Evolutionary conservation across 2,113 vertebrate genomes (phyloP).

Genomic region (Crypturellus undulatus): DNA sequence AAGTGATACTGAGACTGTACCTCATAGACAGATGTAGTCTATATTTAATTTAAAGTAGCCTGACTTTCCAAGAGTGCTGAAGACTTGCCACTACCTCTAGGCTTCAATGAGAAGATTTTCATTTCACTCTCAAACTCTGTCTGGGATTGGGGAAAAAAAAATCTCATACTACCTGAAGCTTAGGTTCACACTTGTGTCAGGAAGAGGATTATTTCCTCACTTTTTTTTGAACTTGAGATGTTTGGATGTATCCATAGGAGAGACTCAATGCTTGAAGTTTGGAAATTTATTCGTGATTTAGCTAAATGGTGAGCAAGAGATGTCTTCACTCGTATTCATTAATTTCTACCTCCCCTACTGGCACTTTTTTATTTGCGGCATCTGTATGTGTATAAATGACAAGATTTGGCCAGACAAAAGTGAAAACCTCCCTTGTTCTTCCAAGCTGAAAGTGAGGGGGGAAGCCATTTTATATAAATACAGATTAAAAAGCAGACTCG

Average conservation of each 20-base stretch:
- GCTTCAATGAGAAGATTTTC: background rate
- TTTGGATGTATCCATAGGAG: background rate
- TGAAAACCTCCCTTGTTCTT: background rate
- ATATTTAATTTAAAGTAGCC: background rate
- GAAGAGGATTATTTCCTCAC: background rate
- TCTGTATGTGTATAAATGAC: background rate
- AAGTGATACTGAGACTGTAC: background rate
- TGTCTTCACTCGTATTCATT: background rate
- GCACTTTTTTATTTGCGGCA: background rate
- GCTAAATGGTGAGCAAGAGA: background rate
- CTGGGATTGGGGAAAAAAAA: background rate
- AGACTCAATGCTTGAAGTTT: background rate
- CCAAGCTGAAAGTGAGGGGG: background rate
- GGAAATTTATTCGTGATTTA: background rate
- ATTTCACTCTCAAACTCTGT: background rate
- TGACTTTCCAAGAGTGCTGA: background rate
- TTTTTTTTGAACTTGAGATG: background rate
- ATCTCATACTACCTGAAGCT: background rate
- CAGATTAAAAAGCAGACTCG: background rate
- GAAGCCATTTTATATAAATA: background rate
- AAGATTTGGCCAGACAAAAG: background rate
- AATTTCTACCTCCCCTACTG: background rate
- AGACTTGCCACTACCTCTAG: background rate
- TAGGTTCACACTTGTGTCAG: background rate
- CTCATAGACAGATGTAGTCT: background rate